These are phyloP conservation scores for Frieseomelitta varia DNA, from an alignment of 1,140 invertebrate genomes.

Conservation along the genomic window DNA sequence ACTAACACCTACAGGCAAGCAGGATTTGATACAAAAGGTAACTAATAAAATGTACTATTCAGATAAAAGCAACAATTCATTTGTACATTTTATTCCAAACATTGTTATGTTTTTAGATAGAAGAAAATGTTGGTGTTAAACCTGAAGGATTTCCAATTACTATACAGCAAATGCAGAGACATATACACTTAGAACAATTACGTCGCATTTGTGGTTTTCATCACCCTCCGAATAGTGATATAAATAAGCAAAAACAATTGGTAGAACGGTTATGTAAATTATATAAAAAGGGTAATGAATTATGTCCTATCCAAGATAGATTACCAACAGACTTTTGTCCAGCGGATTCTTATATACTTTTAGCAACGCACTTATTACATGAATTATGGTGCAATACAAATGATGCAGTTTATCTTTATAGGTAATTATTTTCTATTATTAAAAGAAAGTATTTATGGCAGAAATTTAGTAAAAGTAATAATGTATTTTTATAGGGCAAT, in stretches of 20 bases:
- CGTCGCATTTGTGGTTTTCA: conserved; percentile 86
- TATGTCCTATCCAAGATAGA: conserved; percentile 80
- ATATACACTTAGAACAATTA: conserved; percentile 88
- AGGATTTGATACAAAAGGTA: conserved; percentile 76
- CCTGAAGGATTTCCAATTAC: conserved; percentile 71
- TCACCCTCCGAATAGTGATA: conserved; percentile 73
- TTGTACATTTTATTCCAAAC: background rate
- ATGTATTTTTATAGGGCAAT: conserved; percentile 70
- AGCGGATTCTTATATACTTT: conserved; percentile 89
- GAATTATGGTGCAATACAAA: conserved; percentile 85
- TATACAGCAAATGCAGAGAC: conserved; percentile 87
- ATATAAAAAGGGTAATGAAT: conserved; percentile 74
- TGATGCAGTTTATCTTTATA: conserved; percentile 83
- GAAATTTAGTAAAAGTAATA: conserved; percentile 3
- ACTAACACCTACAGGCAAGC: conserved; percentile 78
- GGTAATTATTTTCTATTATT: conserved; percentile 61
- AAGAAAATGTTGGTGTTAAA: conserved; percentile 73
- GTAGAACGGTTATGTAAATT: conserved; percentile 75
- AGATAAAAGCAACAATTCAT: background rate
- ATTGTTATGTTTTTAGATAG: conserved; percentile 67
- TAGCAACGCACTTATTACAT: conserved; percentile 90
- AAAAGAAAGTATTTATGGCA: background rate
- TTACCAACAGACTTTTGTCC: conserved; percentile 85
- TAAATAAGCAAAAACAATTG: conserved; percentile 71
- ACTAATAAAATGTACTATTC: background rate